Evolutionary conservation across 2,888 invertebrate genomes (phyloP), one percentile per base, ranked within the genome.

Genomic region (Oligia latruncula): DNA sequence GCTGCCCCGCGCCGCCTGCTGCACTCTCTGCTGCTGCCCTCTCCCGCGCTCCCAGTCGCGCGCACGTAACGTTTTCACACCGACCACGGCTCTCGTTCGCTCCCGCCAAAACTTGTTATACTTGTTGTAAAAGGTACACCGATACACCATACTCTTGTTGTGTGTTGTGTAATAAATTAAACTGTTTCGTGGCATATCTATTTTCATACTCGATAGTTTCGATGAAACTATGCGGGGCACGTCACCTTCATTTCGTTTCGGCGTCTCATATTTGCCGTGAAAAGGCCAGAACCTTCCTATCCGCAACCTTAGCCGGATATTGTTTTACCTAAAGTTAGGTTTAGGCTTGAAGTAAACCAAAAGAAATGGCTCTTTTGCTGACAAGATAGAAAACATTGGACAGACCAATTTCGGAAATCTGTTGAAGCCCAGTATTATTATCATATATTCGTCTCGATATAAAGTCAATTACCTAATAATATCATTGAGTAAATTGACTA

Each of bases 141-240:
- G 40, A 5, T 40, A 40, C 40, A 40, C 40, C 40, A 40, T 40
- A 40, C 4, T 40, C 40, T 40, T 40, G 40, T 40, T 40, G 40
- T 40, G 40, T 40, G 4, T 40, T 40, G 40, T 40, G 4, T 40
- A 40, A 40, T 40, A 40, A 40, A 40, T 40, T 40, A 40, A 40
- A 40, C 5, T 5, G 40, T 40, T 40, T 5, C 40, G 5, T 40
- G 40, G 40, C 40, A 40, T 40, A 43, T 20, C 23, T 52, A 35
- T 67, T 62, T 82, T 46, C 17, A n/a, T 60, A n/a, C 35, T 52
- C 66, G 35, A n/a, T 29, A 55, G 35, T 29, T 40, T 78, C 17
- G 35, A 62, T 66, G 52, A 15, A 82, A 80, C n/a, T 67, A 82
- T 82, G 75, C 60, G 13, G 20, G 29, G 15, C 75, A 60, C 13